A percentile compares a stretch with the other conserved stretches of the same genome.
Conservation (phyloP, 1,140 invertebrate genomes). For the Brachionus plicatilis region DNA sequence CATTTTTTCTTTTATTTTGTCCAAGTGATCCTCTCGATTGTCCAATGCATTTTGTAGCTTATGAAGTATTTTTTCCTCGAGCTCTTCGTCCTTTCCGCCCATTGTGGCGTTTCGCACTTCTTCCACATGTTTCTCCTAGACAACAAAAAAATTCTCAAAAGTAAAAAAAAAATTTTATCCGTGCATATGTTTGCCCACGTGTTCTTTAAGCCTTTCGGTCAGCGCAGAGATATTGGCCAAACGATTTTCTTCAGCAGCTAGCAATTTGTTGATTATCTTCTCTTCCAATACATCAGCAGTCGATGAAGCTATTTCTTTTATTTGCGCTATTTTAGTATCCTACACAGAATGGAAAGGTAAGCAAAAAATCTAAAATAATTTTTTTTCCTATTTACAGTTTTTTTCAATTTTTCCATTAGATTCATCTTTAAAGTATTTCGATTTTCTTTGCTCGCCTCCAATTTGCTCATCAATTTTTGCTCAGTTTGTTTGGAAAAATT, state of each 20-base stretch:
- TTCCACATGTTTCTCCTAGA: conserved; percentile 32
- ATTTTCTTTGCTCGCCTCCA: conserved; percentile 38
- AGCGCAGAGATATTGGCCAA: neutral
- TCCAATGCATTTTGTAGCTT: conserved; percentile 18
- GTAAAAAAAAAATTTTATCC: no score
- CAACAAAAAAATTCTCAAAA: neutral
- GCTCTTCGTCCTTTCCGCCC: neutral
- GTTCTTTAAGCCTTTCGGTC: conserved; percentile 37
- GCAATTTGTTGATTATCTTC: conserved; percentile 31
- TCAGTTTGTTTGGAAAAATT: conserved; percentile 28
- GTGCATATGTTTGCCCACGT: neutral
- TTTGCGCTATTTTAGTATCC: conserved; percentile 28
- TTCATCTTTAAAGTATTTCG: neutral
- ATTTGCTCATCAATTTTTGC: neutral
- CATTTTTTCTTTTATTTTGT: conserved; percentile 37
- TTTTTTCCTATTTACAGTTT: neutral
- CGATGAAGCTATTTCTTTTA: conserved; percentile 6
- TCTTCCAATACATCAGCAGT: neutral
- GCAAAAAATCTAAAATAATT: neutral
- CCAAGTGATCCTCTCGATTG: conserved; percentile 5
- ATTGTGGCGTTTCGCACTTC: neutral
- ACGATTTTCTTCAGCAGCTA: conserved; percentile 37
- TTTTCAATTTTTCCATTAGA: conserved; percentile 33
- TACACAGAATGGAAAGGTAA: neutral
- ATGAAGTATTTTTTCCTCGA: conserved; percentile 20